Conservation (phyloP, 2,113 vertebrate species). For the Rhabdornis inornatus region DNA sequence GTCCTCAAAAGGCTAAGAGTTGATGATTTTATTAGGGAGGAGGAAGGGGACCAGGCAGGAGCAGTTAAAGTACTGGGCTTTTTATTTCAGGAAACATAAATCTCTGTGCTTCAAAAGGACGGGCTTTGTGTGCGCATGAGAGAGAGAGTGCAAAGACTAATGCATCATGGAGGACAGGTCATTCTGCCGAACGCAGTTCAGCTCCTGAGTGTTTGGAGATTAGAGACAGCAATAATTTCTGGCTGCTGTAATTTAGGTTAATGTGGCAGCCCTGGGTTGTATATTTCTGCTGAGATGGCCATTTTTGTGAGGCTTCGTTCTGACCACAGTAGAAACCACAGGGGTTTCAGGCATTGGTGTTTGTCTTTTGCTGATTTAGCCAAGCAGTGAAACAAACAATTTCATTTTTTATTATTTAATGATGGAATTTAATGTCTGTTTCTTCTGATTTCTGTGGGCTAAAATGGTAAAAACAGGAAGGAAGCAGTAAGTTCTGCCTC, state of each 20-base stretch:
- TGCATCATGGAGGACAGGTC: constrained; percentile 79
- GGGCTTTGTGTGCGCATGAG: neutral
- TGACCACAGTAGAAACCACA: constrained; percentile 61
- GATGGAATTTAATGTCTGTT: neutral
- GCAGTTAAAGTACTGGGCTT: neutral
- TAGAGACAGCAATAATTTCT: constrained; percentile 79
- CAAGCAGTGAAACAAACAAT: neutral
- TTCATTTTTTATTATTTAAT: neutral
- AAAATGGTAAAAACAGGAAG: neutral
- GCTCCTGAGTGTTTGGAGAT: constrained; percentile 79
- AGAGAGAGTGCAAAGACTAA: constrained; percentile 63
- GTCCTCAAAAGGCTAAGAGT: neutral
- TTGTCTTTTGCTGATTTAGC: constrained; percentile 67
- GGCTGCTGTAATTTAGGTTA: constrained; percentile 80
- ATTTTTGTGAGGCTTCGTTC: constrained; percentile 74
- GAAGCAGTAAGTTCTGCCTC: neutral
- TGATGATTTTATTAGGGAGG: neutral
- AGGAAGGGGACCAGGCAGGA: neutral
- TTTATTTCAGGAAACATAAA: constrained; percentile 59
- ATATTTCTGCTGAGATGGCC: constrained; percentile 77
- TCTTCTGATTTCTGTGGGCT: neutral
- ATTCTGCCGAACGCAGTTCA: constrained; percentile 71
- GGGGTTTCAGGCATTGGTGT: constrained; percentile 27
- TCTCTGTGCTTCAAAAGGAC: constrained; percentile 46
- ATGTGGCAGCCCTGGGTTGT: constrained; percentile 72